Evolutionary conservation across 2,113 vertebrate species (phyloP), one percentile per base, ranked within the genome.

Genomic region (Ptilonorhynchus violaceus): DNA sequence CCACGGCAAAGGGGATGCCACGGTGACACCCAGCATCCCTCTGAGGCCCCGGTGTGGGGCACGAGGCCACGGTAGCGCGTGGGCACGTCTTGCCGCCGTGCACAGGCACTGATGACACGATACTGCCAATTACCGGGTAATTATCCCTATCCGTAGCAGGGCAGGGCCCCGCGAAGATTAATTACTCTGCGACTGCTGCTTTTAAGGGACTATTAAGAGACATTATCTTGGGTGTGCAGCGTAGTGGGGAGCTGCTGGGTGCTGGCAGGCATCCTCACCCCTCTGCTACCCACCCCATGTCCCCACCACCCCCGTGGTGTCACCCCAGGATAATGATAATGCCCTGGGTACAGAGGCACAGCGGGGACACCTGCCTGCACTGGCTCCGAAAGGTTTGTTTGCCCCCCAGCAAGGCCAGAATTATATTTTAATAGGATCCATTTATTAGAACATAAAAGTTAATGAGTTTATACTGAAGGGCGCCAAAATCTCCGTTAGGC

Each of bases 401-500:
- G 95, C 94, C 96, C 95, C 97, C 97, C 88, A 94, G 97, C 97
- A 93, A 64, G 92, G 92, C 94, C 87, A 93, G 95, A 98, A 98
- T 98, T 98, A 98, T 97, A 97, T 97, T 98, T 98, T 98, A 98
- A 98, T 98, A 96, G 97, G 97, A 97, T 97, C 97, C 98, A 97
- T 98, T 98, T 98, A 98, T 98, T 98, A 96, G 97, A 94, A 97
- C 98, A 98, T 98, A 98, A 98, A 98, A 98, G 95, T 98, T 98
- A 98, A 99, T 98, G 98, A 98, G 98, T 99, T 99, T 98, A 98
- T 98, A 97, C 94, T 97, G 97, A 98, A 98, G 96, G 97, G 97
- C 89, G 95, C 97, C 97, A 97, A 98, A 97, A 97, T 92, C 97
- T 97, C 97, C 94, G 97, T 97, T 96, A 98, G 98, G 97, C 97